A percentile compares a stretch with the other conserved stretches of the same genome.
Evolutionary conservation across 2,888 invertebrate species (phyloP).

Genomic region (Mimachlamys varia): DNA sequence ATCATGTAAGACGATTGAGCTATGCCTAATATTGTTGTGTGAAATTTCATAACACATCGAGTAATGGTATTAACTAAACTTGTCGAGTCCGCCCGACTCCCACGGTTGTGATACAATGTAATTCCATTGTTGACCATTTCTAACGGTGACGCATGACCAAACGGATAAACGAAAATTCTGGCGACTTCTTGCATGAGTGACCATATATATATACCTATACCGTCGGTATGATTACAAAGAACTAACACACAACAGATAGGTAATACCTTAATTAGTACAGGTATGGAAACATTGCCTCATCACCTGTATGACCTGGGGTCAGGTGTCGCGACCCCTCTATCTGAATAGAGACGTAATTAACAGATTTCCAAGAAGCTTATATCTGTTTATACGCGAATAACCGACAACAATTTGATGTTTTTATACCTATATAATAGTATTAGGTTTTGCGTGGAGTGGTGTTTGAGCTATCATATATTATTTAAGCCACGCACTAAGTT

Average conservation of each 20-base stretch:
- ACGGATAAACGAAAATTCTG: background rate
- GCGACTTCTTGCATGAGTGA: conserved; percentile 2
- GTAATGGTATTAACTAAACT: background rate
- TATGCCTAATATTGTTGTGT: conserved; percentile 18
- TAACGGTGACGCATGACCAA: background rate
- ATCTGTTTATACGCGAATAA: background rate
- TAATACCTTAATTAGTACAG: conserved; percentile 7
- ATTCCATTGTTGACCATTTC: conserved; percentile 10
- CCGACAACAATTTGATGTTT: background rate
- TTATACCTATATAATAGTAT: background rate
- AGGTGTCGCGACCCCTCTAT: background rate
- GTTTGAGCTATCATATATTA: background rate
- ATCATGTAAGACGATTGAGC: background rate
- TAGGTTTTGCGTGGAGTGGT: background rate
- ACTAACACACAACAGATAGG: conserved; percentile 4
- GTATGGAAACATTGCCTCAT: background rate
- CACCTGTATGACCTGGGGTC: background rate
- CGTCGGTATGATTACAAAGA: background rate
- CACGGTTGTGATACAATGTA: background rate
- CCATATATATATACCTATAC: background rate
- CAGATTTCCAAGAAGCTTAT: background rate
- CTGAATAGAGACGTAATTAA: background rate
- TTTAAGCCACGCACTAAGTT: background rate
- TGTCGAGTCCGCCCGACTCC: background rate
- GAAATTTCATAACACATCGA: background rate